Percentiles rank a stretch among this genome's conserved stretches.
phyloP scores from a whole-genome alignment of 2,888 invertebrate genomes.

The Callosobruchus maculatus region DNA sequence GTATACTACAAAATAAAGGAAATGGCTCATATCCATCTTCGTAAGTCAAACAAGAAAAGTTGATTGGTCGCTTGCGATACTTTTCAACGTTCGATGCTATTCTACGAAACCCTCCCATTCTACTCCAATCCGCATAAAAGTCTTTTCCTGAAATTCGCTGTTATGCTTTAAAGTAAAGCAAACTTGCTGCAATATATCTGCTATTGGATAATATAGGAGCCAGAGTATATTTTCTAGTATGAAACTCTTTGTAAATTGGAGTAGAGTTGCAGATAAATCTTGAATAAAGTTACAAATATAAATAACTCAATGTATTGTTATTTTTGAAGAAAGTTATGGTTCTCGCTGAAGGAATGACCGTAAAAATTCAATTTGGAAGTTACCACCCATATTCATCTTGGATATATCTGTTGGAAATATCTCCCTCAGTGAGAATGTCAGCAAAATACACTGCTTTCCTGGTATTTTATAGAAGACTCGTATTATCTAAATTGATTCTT shows the following conservation, averaged over 20 bases:
- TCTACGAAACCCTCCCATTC: neutral
- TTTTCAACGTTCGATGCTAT: neutral
- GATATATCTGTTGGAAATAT: neutral
- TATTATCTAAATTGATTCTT: neutral
- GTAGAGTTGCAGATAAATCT: neutral
- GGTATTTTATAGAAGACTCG: neutral
- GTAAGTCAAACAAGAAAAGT: too few relatives aligned
- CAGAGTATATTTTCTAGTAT: neutral
- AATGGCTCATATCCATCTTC: too few relatives aligned
- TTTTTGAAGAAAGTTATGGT: neutral
- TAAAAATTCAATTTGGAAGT: neutral
- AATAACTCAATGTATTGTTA: neutral
- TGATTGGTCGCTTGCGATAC: neutral
- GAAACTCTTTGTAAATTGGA: neutral
- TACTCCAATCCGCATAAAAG: neutral
- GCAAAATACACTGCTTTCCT: neutral
- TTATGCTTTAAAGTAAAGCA: neutral
- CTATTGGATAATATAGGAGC: neutral
- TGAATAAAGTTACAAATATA: neutral
- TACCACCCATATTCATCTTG: neutral
- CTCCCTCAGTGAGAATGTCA: neutral
- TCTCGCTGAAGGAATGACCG: neutral
- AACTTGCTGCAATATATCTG: neutral
- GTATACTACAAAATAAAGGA: too few relatives aligned
- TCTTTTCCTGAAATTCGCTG: neutral